Base-by-base conservation (phyloP, 2,113 vertebrate species). In the Propithecus coquereli region DNA sequence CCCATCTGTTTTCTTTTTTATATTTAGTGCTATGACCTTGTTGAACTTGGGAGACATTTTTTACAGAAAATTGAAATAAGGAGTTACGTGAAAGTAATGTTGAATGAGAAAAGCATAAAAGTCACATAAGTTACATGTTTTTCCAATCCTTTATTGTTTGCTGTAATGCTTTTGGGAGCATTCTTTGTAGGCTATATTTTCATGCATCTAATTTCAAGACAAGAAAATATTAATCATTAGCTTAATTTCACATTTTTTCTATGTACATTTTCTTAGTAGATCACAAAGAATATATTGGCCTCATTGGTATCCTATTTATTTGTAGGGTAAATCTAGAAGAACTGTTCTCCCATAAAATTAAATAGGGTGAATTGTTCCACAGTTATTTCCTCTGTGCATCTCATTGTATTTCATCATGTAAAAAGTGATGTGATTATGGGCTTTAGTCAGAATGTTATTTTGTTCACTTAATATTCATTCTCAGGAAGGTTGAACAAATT, bases 391-490 rank as follows among this genome's bases (percentile, higher is more conserved):
- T 85, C 50, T 18, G 74, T 86, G 81, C 32, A 52, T 77, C n/a
- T 96, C 73, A 91, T 91, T 97, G 77, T 91, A 91, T 96, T 96
- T 97, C 50, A 91, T 97, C 81, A 52, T 76, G 37, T 94, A 92
- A 95, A 94, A 96, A 83, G 76, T 81, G 89, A 93, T 96, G 63
- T 93, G 86, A 97, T 96, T 87, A 84, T 76, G 68, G 50, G 76
- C 50, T 94, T 90, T 89, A 83, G 91, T 89, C 86, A 91, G 76
- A 96, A 95, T 96, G 82, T 91, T 98, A 91, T 89, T 96, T 97
- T 94, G 43, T 45, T 97, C 91, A 84, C 89, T 97, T 94, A 83
- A 81, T 50, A 97, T 87, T 93, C 79, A 90, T 87, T 96, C 79
- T 97, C 50, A 27, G 74, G 76, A 97, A 96, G 86, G 63, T 73